Evolutionary conservation across 2,888 invertebrate genomes (phyloP), one percentile per base, ranked within the genome.

Genomic region (Digitonthophagus gazella): DNA sequence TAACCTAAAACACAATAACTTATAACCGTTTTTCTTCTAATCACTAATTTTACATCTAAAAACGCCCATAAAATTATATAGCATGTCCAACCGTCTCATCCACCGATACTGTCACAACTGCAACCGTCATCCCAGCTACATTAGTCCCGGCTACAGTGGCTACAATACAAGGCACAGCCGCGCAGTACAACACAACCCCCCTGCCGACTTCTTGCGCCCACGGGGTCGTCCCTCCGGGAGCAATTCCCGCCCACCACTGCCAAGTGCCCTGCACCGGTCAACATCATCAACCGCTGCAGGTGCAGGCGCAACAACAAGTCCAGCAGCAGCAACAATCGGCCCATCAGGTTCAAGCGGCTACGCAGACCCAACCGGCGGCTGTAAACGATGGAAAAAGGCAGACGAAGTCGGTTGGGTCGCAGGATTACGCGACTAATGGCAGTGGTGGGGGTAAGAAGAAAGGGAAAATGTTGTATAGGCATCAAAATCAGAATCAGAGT

Each of bases 301-400:
- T 78, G 58, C 78, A 80, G 15, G 80, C 79, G 73, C 77, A 76
- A 66, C 81, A 80, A 71, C 80, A 78, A 69, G 77, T 77, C 71
- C 79, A 78, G 61, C 78, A 77, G 69, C 78, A 77, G 44, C 75
- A 71, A 58, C 72, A 71, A 11, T 57, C 75, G 67, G 72, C 80
- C 66, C 83, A 86, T 76, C 86, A 88, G 78, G 88, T 88, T 58
- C 88, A 89, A 81, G 89, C 88, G 15, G 87, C 87, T 15, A 89
- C 89, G 1, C 89, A 89, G 77, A 88, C 88, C 2, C 72, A 86
- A 58, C 79, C 82, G 8, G 77, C 80, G 8, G 78, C 79, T 11
- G 72, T 77, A 15, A 68, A 77, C 19, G 80, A 78, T 28, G 74
- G 72, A 11, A 76, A 78, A 66, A 68, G 69, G 61, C 74, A 78